These are phyloP conservation scores for Cataglyphis cursor DNA, from an alignment of 2,888 invertebrate genomes.

Conservation along the genomic window DNA sequence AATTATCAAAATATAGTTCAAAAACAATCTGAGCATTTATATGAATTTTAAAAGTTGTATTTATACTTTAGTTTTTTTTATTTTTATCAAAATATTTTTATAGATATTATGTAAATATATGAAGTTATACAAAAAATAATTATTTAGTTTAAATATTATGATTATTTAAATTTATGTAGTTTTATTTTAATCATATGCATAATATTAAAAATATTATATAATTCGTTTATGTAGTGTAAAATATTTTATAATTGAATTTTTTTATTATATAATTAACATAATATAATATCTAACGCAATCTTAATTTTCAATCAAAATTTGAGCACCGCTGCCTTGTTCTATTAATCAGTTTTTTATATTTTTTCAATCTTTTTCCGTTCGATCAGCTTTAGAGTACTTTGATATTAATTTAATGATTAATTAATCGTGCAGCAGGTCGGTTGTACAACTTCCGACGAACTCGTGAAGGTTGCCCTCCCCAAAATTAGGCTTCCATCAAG, in stretches of 20 bases:
- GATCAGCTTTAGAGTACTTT: background rate
- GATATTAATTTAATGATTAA: slow-evolving; percentile 51
- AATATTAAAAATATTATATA: background rate
- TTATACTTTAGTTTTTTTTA: background rate
- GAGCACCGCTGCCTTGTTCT: background rate
- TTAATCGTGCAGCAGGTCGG: slow-evolving; percentile 48
- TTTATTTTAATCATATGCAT: background rate
- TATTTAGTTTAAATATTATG: background rate
- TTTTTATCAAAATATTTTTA: slow-evolving; percentile 23
- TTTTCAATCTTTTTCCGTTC: background rate
- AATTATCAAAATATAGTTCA: slow-evolving; percentile 6
- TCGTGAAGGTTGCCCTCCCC: slow-evolving; percentile 56
- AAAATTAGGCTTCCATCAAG: slow-evolving; percentile 70
- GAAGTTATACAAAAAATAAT: background rate
- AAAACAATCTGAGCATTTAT: background rate
- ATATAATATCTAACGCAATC: background rate
- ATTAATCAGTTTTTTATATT: slow-evolving; percentile 2
- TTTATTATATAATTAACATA: background rate
- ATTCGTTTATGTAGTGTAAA: background rate
- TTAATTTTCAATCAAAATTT: background rate
- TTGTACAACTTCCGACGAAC: slow-evolving; percentile 36
- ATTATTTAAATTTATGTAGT: background rate
- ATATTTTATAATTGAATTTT: background rate
- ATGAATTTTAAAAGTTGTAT: slow-evolving; percentile 11
- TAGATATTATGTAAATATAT: background rate